Conservation (phyloP, 2,113 vertebrate species). For the Rhombomys opimus region DNA sequence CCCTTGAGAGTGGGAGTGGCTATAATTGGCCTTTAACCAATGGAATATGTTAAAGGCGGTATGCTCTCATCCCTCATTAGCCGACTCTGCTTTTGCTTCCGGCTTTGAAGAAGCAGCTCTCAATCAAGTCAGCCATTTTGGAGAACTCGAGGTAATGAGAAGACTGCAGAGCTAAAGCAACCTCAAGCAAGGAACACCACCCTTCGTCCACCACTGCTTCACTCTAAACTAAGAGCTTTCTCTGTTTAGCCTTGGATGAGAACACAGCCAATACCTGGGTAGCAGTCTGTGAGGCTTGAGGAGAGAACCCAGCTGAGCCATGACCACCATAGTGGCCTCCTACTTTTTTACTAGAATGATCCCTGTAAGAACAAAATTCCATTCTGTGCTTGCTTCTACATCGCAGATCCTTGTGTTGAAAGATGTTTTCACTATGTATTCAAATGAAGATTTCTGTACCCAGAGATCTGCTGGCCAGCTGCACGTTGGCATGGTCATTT, state of each 20-base stretch:
- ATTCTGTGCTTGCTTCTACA: neutral
- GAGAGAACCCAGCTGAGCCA: neutral
- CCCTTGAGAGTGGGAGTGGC: neutral
- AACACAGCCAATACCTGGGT: neutral
- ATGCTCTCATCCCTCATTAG: neutral
- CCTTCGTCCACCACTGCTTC: neutral
- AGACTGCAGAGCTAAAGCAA: neutral
- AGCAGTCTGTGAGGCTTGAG: neutral
- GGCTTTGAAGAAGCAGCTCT: neutral
- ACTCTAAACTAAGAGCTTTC: neutral
- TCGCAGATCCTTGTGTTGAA: neutral
- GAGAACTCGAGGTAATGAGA: neutral
- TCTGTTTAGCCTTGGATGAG: neutral
- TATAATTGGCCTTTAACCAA: neutral
- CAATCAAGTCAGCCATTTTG: neutral
- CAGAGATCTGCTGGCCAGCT: no score
- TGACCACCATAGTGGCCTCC: neutral
- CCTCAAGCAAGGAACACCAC: neutral
- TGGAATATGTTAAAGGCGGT: neutral
- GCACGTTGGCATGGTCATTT: no score
- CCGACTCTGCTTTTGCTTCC: neutral
- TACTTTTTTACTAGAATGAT: neutral
- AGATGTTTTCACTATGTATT: no score
- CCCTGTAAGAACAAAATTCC: neutral
- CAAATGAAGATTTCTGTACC: no score